Evolutionary conservation across 2,113 vertebrate genomes (phyloP).

Genomic region (Rhinichthys klamathensis): DNA sequence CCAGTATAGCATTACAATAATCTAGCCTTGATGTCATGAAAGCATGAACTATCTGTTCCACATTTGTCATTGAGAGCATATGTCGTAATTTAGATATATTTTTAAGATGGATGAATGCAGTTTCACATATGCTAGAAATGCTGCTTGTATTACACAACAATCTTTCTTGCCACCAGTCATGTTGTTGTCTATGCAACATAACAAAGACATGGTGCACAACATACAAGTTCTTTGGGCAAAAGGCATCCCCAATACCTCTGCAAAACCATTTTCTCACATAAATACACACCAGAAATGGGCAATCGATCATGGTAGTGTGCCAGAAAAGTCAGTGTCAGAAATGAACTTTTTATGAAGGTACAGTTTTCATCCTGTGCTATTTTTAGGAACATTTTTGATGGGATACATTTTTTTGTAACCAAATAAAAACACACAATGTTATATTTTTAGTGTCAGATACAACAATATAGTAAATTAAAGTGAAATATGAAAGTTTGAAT

Average conservation of each 20-base stretch:
- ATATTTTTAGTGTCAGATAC: background rate
- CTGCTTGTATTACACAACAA: background rate
- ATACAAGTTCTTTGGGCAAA: background rate
- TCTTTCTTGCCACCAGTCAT: background rate
- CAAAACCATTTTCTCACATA: background rate
- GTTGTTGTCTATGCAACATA: conserved; percentile 9
- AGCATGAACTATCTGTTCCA: too few species aligned
- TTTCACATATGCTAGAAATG: too few species aligned
- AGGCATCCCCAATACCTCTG: background rate
- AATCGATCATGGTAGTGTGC: background rate
- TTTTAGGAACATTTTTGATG: background rate
- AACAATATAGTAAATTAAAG: background rate
- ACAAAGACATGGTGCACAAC: background rate
- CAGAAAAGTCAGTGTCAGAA: background rate
- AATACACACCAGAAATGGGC: background rate
- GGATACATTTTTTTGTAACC: background rate
- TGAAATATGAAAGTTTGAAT: background rate
- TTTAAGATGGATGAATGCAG: too few species aligned
- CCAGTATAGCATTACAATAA: too few species aligned
- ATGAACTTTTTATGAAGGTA: background rate
- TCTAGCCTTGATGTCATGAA: too few species aligned
- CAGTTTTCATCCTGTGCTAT: background rate
- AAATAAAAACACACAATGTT: background rate
- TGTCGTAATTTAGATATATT: too few species aligned
- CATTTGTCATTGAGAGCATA: too few species aligned